phyloP scores from a whole-genome alignment of 2,888 invertebrate species.

The Sturmia bella region DNA sequence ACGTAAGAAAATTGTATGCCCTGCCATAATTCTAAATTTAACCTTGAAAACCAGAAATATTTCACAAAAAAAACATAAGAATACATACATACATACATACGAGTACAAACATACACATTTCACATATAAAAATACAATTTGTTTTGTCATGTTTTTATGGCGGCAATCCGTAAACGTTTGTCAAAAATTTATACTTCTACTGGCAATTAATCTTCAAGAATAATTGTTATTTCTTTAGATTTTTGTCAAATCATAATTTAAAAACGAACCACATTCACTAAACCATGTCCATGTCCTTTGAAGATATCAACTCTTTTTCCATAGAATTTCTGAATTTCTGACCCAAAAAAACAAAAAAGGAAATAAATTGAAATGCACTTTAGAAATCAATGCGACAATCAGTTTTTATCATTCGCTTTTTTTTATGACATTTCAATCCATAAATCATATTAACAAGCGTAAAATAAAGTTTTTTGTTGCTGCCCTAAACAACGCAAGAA shows the following conservation, averaged over 20 bases:
- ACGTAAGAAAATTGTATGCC: constrained; percentile 12
- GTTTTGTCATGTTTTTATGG: constrained; percentile 41
- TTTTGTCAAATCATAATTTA: constrained; percentile 66
- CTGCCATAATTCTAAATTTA: background rate
- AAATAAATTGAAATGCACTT: constrained; percentile 12
- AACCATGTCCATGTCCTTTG: background rate
- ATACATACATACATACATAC: background rate
- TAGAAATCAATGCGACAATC: constrained; percentile 64
- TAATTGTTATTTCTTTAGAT: constrained; percentile 65
- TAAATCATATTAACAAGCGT: constrained; percentile 69
- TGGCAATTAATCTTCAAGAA: constrained; percentile 66
- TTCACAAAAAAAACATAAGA: background rate
- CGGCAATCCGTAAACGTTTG: constrained; percentile 57
- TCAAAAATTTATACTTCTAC: constrained; percentile 17
- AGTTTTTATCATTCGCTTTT: constrained; percentile 39
- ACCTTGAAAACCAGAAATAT: constrained; percentile 29
- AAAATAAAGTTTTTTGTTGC: constrained; percentile 50
- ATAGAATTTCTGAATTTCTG: constrained; percentile 32
- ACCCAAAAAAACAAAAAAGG: constrained; percentile 24
- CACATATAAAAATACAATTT: constrained; percentile 1
- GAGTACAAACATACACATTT: background rate
- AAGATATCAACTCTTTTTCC: constrained; percentile 13
- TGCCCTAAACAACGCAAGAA: constrained; percentile 11
- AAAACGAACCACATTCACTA: constrained; percentile 18
- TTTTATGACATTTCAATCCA: constrained; percentile 61